Percentiles rank a stretch among this genome's conserved stretches.
phyloP scores from a whole-genome alignment of 1,140 invertebrate species.

The Neomicropteryx cornuta region DNA sequence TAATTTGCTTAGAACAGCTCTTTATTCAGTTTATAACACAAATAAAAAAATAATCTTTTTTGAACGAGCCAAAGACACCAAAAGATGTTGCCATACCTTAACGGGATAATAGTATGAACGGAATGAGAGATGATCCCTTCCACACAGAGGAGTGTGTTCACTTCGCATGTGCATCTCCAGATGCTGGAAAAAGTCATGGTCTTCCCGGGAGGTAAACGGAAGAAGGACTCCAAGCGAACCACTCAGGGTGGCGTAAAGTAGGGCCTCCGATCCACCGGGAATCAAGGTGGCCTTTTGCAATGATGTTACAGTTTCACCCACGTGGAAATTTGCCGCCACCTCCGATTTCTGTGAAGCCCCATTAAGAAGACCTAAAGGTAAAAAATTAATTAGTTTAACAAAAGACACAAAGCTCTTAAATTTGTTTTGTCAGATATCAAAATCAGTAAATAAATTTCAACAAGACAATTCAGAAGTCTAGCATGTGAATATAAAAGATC shows the following conservation, averaged over 20 bases:
- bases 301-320: slow-evolving; percentile 90
- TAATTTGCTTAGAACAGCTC: too few species aligned
- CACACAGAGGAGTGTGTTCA: slow-evolving; percentile 92
- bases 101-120: slow-evolving; percentile 97
- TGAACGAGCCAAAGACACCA: too few species aligned
- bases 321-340: slow-evolving; percentile 82
- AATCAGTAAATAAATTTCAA: slow-evolving; percentile 19
- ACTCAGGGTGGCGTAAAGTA: slow-evolving; percentile 93
- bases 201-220: slow-evolving; percentile 96
- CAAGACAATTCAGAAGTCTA: slow-evolving; percentile 38
- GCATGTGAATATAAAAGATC: slow-evolving; percentile 29
- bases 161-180: slow-evolving; percentile 99
- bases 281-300: slow-evolving; percentile 92
- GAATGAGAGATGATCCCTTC: slow-evolving; percentile 94
- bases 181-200: slow-evolving; percentile 99
- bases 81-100: too few species aligned
- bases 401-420: background rate
- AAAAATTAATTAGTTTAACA: slow-evolving; percentile 4
- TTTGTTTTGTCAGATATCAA: slow-evolving; percentile 19
- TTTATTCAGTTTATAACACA: too few species aligned
- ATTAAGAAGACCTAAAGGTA: slow-evolving; percentile 62
- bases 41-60: too few species aligned
- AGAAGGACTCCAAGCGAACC: slow-evolving; percentile 94
- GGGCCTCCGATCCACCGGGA: slow-evolving; percentile 90
- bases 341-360: slow-evolving; percentile 98